These are phyloP conservation scores for Aythya baeri DNA, from an alignment of 2,113 vertebrate species.

Conservation along the genomic window DNA sequence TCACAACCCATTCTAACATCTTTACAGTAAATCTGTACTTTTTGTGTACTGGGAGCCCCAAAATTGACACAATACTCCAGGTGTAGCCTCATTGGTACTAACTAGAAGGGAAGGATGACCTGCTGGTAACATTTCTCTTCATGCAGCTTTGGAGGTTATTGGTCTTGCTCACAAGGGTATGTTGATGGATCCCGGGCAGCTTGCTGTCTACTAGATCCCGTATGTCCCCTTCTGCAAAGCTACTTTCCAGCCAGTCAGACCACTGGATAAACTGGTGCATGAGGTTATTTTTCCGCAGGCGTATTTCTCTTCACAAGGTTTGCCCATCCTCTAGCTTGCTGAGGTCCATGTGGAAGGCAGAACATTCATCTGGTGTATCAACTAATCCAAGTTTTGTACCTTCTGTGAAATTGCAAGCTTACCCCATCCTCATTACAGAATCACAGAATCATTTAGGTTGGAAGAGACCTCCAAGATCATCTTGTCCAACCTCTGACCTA, in stretches of 20 bases:
- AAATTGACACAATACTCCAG: neutral
- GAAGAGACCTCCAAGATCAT: no score
- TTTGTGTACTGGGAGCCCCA: neutral
- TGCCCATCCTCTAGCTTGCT: rapidly evolving
- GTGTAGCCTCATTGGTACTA: neutral
- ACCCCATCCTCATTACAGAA: neutral
- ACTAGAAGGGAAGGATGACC: neutral
- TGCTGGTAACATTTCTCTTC: neutral
- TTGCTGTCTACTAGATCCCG: rapidly evolving
- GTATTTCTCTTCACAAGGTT: neutral
- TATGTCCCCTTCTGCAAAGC: rapidly evolving
- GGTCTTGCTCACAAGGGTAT: neutral
- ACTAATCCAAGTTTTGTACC: neutral
- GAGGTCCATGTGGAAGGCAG: neutral
- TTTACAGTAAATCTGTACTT: neutral
- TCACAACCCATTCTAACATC: neutral
- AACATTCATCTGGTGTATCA: neutral
- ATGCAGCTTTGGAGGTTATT: neutral
- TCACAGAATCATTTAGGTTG: no score
- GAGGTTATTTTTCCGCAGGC: neutral
- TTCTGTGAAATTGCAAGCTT: neutral
- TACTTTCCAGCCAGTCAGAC: rapidly evolving
- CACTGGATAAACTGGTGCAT: neutral
- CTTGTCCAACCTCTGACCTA: no score
- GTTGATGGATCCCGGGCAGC: neutral